A percentile compares a stretch with the other conserved stretches of the same genome.
phyloP scores from a whole-genome alignment of 2,797 vertebrate species.

The Periparus ater region DNA sequence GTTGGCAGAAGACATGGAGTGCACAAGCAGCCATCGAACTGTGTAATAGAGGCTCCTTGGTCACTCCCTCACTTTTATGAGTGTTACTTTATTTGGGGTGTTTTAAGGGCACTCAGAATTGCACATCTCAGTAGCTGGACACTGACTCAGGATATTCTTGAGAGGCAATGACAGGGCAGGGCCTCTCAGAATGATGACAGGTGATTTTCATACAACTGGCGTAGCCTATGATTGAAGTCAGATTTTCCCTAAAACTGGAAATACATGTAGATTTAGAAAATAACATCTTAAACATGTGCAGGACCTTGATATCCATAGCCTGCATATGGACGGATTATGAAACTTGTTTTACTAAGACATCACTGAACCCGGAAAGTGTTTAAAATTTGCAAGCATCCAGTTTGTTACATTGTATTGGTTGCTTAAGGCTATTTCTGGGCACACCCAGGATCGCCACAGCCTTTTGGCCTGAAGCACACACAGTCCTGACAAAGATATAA shows the following conservation, averaged over 20 bases:
- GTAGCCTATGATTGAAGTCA: neutral
- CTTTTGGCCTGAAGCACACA: neutral
- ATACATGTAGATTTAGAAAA: neutral
- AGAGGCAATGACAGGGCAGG: neutral
- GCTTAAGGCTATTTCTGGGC: neutral
- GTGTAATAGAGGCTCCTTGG: neutral
- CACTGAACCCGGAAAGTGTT: neutral
- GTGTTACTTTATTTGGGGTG: neutral
- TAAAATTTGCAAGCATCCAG: neutral
- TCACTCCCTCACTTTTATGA: neutral
- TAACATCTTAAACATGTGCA: neutral
- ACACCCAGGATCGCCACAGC: neutral
- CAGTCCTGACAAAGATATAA: neutral
- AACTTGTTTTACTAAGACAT: neutral
- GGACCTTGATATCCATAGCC: neutral
- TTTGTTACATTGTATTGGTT: neutral
- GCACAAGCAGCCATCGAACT: neutral
- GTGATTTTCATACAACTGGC: neutral
- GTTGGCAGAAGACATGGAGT: neutral
- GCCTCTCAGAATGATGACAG: neutral
- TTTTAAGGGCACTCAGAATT: neutral
- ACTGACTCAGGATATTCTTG: neutral
- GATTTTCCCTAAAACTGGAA: neutral
- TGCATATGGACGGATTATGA: neutral
- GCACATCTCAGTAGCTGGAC: neutral